Evolutionary conservation across 2,113 vertebrate species (phyloP), one percentile per base, ranked within the genome.

Genomic region (Halcyon senegalensis): DNA sequence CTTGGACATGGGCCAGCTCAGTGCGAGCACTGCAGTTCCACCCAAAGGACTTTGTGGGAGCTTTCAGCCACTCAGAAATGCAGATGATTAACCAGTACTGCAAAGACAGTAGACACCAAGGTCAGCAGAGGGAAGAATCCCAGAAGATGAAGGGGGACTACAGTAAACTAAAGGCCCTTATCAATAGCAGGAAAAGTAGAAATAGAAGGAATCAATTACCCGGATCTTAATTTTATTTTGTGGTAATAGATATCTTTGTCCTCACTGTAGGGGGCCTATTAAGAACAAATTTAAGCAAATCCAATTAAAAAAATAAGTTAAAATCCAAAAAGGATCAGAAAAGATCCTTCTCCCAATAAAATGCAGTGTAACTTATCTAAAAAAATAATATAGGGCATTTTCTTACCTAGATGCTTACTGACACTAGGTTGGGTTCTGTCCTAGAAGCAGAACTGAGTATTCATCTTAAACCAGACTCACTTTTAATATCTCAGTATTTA

Each of bases 51-150:
- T 98, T 99, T 63, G 95, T 99, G 94, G 98, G 98, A 16, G 98
- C 98, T 28, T 99, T 99, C 97, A 99, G 98, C 94, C 98, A 99
- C 10, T 97, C 99, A 0, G 99, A 99, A 96, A 99, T 98, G 95
- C 97, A 99, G 89, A 99, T 99, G 76, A 99, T 99, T 33, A 99
- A 99, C 69, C 99, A 99, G 73, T 99, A 99, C 97, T 99, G 99
- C 97, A 99, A 99, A 88, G 99, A 99, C 96, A 99, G 98, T 55
- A 98, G 98, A 89, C 99, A 99, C 97, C 98, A 98, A 55, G 96
- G 97, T 7, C 98, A 96, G 50, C 98, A 98, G 46, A 97, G 97
- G 44, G 97, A 98, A 91, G 94, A 98, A 75, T 13, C 98, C 51
- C 79, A 97, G 30, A 98, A 98, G 93, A 98, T 98, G 81, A 98